Conservation (phyloP, 1,140 invertebrate species). For the Sycophila sp. region DNA sequence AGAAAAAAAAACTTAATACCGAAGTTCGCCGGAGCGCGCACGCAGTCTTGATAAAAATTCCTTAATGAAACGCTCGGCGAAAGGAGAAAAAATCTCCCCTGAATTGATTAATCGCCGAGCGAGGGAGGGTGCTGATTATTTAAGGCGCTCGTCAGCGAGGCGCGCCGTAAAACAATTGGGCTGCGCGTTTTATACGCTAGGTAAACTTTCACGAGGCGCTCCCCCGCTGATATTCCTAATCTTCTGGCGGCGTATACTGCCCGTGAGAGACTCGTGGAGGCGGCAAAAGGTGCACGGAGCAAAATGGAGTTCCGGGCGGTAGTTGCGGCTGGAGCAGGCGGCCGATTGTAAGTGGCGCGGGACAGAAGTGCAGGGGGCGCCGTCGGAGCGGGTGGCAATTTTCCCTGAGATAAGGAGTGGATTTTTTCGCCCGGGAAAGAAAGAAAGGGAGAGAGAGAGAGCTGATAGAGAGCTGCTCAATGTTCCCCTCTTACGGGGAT, state of each 20-base stretch:
- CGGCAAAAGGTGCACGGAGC: background rate
- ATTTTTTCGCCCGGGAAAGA: background rate
- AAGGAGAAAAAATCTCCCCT: too few relatives aligned
- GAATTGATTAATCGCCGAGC: background rate
- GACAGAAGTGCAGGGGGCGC: background rate
- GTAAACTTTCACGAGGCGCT: background rate
- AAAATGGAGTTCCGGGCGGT: background rate
- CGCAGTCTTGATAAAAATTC: background rate
- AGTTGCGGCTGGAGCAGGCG: background rate
- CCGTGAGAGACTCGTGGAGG: background rate
- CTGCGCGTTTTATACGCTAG: background rate
- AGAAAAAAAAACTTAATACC: slow-evolving; percentile 5
- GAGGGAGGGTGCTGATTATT: background rate
- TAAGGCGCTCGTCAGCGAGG: background rate
- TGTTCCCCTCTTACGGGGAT: too few relatives aligned
- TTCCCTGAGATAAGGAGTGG: background rate
- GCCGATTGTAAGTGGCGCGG: background rate
- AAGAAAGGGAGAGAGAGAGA: too few relatives aligned
- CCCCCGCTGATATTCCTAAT: slow-evolving; percentile 5
- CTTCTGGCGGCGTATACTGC: background rate
- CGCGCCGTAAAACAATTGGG: background rate
- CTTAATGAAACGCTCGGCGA: background rate
- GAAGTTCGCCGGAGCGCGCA: background rate
- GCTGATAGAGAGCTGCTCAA: too few relatives aligned
- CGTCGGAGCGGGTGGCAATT: background rate